Evolutionary conservation across 2,113 vertebrate species (phyloP).

Genomic region (Ornithorhynchus anatinus): DNA sequence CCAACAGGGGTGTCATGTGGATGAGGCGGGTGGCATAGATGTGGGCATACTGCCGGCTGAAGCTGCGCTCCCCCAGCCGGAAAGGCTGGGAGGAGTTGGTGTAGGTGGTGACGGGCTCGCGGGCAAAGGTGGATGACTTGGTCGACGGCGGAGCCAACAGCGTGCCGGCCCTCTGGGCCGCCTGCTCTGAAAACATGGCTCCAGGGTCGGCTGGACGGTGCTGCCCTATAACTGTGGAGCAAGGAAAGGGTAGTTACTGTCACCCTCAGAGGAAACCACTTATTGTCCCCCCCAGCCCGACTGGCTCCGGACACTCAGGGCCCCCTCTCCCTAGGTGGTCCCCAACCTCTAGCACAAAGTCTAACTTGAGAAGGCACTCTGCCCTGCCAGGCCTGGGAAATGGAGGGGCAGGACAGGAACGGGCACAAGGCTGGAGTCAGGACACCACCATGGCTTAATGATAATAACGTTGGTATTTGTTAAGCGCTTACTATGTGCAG

Average conservation of each 20-base stretch:
- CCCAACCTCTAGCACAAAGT: too few species aligned
- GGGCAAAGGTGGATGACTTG: slow-evolving; percentile 74
- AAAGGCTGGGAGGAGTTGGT: slow-evolving; percentile 74
- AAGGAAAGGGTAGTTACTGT: not conserved
- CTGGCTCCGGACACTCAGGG: too few species aligned
- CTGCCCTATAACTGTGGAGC: not conserved
- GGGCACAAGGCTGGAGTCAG: too few species aligned
- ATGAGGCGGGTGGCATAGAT: slow-evolving; percentile 88
- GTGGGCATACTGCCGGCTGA: slow-evolving; percentile 90
- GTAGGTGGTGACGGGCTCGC: slow-evolving; percentile 63
- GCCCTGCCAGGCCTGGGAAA: too few species aligned
- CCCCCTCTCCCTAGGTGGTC: too few species aligned
- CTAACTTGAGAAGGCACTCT: too few species aligned
- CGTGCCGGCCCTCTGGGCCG: slow-evolving; percentile 66
- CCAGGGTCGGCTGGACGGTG: fast-evolving
- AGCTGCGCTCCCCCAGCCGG: slow-evolving; percentile 81
- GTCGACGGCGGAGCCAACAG: slow-evolving; percentile 74
- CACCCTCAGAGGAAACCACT: not conserved
- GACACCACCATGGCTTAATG: too few species aligned
- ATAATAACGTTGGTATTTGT: too few species aligned
- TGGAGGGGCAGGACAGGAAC: too few species aligned
- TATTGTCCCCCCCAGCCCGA: not conserved
- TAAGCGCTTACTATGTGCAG: too few species aligned
- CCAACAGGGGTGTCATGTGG: slow-evolving; percentile 82
- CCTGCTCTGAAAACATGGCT: slow-evolving; percentile 85